Percentiles rank a stretch among this genome's conserved stretches.
These are phyloP conservation scores for Orthonevra nobilis DNA, from an alignment of 2,888 invertebrate species.

Conservation along the genomic window DNA sequence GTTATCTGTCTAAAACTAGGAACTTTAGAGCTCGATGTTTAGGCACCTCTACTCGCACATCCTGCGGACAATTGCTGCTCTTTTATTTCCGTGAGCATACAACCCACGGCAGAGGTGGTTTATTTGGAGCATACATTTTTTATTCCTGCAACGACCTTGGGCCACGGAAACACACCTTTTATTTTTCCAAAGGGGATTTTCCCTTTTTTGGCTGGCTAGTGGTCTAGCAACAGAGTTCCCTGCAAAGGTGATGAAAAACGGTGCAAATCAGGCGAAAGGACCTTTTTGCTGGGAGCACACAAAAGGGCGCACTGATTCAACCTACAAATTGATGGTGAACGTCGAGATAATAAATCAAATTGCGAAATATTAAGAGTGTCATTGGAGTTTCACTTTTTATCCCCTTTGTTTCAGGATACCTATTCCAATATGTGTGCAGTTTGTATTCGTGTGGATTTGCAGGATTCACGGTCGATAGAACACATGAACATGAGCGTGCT, in stretches of 20 bases:
- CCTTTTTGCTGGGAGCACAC: neutral
- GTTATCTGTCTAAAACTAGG: no score
- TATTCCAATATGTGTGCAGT: no score
- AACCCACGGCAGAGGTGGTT: no score
- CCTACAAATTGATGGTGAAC: constrained; percentile 37
- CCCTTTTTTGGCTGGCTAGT: no score
- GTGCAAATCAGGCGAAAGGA: neutral
- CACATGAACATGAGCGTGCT: constrained; percentile 40
- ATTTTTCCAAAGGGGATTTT: no score
- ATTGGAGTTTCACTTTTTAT: constrained; percentile 40
- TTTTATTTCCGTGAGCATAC: constrained; percentile 18
- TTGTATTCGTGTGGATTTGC: constrained; percentile 31
- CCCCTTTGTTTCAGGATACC: constrained; percentile 21
- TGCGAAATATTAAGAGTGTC: constrained; percentile 53
- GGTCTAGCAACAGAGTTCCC: neutral
- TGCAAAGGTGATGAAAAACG: neutral
- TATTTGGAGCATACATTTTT: no score
- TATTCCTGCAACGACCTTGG: no score
- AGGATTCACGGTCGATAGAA: constrained; percentile 47
- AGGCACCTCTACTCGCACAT: constrained; percentile 1
- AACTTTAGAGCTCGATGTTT: no score
- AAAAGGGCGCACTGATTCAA: constrained; percentile 25
- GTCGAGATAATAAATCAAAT: constrained; percentile 48
- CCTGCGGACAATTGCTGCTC: constrained; percentile 28
- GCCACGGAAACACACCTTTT: no score